Evolutionary conservation across 2,888 invertebrate species (phyloP).

Genomic region (Abrostola triplasia): DNA sequence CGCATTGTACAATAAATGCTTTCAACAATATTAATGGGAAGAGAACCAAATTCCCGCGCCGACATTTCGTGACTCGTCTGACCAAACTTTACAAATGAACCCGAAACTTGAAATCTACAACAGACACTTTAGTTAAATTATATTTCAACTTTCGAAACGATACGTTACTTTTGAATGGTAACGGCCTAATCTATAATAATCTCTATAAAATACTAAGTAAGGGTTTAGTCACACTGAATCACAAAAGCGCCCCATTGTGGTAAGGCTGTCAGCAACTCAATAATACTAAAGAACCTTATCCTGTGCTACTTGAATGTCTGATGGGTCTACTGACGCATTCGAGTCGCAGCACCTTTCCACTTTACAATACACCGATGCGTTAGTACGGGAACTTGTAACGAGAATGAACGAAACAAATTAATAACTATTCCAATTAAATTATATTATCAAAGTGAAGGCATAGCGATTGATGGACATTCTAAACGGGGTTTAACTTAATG

Average conservation of each 20-base stretch:
- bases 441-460: slow-evolving; percentile 28
- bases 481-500: background rate
- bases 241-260: slow-evolving; percentile 23
- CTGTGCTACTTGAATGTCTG: slow-evolving; percentile 34
- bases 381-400: slow-evolving; percentile 61
- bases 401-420: slow-evolving; percentile 62
- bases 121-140: slow-evolving; percentile 1
- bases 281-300: slow-evolving; percentile 37
- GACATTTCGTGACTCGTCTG: slow-evolving; percentile 46
- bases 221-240: slow-evolving; percentile 15
- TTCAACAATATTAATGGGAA: slow-evolving; percentile 65
- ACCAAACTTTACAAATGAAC: slow-evolving; percentile 11
- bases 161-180: background rate
- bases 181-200: slow-evolving; percentile 16
- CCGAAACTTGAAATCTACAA: background rate
- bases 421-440: slow-evolving; percentile 7
- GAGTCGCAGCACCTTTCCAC: slow-evolving; percentile 51
- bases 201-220: slow-evolving; percentile 17
- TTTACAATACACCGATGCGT: slow-evolving; percentile 60
- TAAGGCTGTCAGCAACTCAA: slow-evolving; percentile 36
- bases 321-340: slow-evolving; percentile 38
- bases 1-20: slow-evolving; percentile 74
- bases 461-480: slow-evolving; percentile 28
- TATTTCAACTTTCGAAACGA: background rate
- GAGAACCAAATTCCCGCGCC: slow-evolving; percentile 64